Evolutionary conservation across 1,140 invertebrate genomes (phyloP), one percentile per base, ranked within the genome.

Genomic region (Whitmania pigra): DNA sequence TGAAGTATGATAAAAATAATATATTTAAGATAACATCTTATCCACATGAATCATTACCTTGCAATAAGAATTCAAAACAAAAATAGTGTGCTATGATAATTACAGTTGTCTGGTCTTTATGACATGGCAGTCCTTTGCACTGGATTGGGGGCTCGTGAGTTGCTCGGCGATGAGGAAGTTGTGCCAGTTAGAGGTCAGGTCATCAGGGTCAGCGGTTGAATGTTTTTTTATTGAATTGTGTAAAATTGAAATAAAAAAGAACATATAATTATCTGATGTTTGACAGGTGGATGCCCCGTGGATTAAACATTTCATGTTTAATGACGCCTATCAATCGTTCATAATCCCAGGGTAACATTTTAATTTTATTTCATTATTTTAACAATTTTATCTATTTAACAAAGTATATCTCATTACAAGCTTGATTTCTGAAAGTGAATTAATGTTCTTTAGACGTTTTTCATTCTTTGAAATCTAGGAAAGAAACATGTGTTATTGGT

Each of bases 81-180:
- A 22, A 67, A 43, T 66, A 40, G 0, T 13, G 66, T 72, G 17
- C 49, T 67, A 40, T 6, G 31, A 53, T 25, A 20, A 53, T 67
- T 66, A 72, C 74, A 78, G 77, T 73, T 79, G 25, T 69, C 71
- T n/a, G 75, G 71, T 11, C 67, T 87, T 57, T 93, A 86, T 78
- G 88, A 95, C 80, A 81, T 92, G 3, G 84, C 94, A 36, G 86
- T 96, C 2, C 97, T 97, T 79, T 96, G 93, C 78, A 87, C 88
- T 0, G 93, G 93, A 4, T 82, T 95, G 53, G 90, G 89, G 11
- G 87, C 92, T 13, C 87, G 87, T 78, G 80, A 86, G 75, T 83
- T 97, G 29, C 89, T 89, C 75, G 83, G 86, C 43, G 94, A 97
- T 80, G 78, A 83, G 71, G 85, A 87, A 77, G 77, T 96, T 22